These are phyloP conservation scores for Gulo gulo DNA, from an alignment of 2,113 vertebrate genomes.

Conservation along the genomic window DNA sequence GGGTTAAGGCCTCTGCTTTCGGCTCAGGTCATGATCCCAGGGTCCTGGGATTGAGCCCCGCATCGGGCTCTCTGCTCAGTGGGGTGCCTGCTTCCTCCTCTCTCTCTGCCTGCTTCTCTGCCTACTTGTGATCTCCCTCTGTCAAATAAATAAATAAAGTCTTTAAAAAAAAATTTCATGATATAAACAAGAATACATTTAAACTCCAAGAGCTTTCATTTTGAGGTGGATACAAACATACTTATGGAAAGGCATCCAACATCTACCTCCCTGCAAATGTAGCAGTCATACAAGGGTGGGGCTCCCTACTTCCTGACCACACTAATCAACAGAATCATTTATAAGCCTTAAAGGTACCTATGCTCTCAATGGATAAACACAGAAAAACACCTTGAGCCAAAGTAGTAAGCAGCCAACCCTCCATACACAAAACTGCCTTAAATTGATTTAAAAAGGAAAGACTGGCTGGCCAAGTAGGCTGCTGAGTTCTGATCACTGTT, in stretches of 20 bases:
- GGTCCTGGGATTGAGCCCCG: no score
- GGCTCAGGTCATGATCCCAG: no score
- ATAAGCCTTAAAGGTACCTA: not conserved
- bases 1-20: no score
- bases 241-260: not conserved
- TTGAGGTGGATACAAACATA: not conserved
- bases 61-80: no score
- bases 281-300: not conserved
- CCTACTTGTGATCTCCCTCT: no score
- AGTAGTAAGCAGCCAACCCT: not conserved
- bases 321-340: not conserved
- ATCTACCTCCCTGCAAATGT: not conserved
- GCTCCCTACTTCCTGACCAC: not conserved
- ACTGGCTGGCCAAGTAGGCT: not conserved
- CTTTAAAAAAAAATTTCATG: not conserved
- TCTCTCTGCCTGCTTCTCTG: no score
- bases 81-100: no score
- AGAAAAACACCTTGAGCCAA: not conserved
- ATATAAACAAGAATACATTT: not conserved
- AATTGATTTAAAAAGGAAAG: not conserved
- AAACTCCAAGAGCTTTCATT: slow-evolving; percentile 16
- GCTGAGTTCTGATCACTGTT: not conserved
- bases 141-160: no score
- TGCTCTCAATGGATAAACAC: not conserved
- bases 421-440: not conserved